phyloP scores from a whole-genome alignment of 2,113 vertebrate genomes.

The Chitala chitala region DNA sequence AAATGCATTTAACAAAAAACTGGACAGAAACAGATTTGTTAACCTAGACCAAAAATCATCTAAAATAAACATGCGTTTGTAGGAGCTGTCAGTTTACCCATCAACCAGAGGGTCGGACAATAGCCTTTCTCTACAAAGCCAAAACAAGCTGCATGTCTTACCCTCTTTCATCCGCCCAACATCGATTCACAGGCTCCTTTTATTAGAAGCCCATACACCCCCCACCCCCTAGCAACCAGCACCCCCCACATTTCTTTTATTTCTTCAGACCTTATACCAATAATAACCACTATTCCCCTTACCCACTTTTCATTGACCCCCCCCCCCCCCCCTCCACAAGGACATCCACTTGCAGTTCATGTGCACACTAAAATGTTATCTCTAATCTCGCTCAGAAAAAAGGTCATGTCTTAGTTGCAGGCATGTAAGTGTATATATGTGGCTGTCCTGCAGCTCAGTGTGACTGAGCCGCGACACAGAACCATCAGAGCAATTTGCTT shows the following conservation, averaged over 20 bases:
- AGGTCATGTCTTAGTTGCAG: no score
- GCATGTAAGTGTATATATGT: no score
- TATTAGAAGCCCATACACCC: conserved; percentile 2
- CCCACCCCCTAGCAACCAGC: neutral
- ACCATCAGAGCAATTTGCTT: no score
- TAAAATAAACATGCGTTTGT: conserved; percentile 1
- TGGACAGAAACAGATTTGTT: conserved; percentile 3
- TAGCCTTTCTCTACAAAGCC: neutral
- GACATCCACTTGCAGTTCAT: no score
- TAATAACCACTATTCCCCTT: no score
- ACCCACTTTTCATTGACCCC: no score
- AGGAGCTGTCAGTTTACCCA: neutral
- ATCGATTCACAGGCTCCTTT: conserved; percentile 16
- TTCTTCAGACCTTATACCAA: no score
- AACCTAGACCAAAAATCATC: neutral
- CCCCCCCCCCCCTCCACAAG: neutral
- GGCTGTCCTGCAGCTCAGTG: no score
- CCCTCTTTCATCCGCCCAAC: conserved; percentile 8
- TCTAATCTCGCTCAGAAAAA: no score
- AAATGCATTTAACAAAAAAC: neutral
- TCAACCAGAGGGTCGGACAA: neutral
- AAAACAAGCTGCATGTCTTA: neutral
- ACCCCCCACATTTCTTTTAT: conserved; percentile 1
- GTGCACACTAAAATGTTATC: no score
- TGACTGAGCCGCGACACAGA: no score